Evolutionary conservation across 2,113 vertebrate genomes (phyloP), one percentile per base, ranked within the genome.

Genomic region (Thunnus maccoyii): DNA sequence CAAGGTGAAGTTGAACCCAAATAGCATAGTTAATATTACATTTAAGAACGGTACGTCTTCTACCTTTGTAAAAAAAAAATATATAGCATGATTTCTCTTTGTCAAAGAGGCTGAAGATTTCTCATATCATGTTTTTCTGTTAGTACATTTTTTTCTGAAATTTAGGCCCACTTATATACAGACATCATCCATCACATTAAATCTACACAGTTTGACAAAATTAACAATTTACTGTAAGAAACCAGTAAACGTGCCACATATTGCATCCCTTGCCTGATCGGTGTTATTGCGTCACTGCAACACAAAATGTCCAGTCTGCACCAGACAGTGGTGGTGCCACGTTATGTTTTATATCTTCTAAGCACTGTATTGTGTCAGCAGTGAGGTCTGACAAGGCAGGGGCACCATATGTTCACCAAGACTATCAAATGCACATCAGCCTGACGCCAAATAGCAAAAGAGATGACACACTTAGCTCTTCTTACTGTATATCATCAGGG

Each of bases 381-480:
- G 66, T 48, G 58, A 79, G 44, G 65, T 57, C 72, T 89, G 86
- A 78, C 80, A 76, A 36, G 50, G 60, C 46, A 20, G n/a, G 3
- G 25, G 62, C 30, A 62, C 66, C 27, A 72, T 52, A 68, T 75
- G 56, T 80, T 65, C 72, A 50, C 22, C 46, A 73, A 82, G 74
- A 74, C 78, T 46, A 87, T 76, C 78, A 68, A 80, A 86, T 65
- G 69, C 64, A 72, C 74, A 69, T 56, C 44, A 79, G 55, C 32
- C 58, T 50, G 32, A 62, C 62, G 41, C 13, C n/a, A 57, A 52
- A 70, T 30, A 50, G 25, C n/a, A 58, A 72, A 73, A 10, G 4
- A 7, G n/a, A 47, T 1, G 47, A 9, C 41, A 32, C 22, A 44
- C 22, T 63, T 30, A 10, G 30, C 12, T 30, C 62, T 68, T 41